These are phyloP conservation scores for Misgurnus mizolepis DNA, from an alignment of 2,113 vertebrate genomes.

Conservation along the genomic window DNA sequence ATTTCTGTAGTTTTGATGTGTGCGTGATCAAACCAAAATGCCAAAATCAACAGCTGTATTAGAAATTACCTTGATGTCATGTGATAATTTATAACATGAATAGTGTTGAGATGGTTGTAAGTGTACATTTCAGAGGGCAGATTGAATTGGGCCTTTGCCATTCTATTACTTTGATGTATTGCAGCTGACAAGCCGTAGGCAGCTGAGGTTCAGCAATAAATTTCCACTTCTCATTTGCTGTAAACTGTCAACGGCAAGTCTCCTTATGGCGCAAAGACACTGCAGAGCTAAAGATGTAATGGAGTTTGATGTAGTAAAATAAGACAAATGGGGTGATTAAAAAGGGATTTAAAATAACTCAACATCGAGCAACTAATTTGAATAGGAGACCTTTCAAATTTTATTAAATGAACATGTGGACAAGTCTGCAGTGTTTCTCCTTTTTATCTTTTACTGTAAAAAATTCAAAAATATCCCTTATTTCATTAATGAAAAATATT, in stretches of 20 bases:
- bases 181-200: slow-evolving; percentile 53
- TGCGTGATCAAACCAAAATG: neutral
- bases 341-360: neutral
- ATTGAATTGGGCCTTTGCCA: slow-evolving; percentile 58
- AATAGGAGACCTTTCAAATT: neutral
- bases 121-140: slow-evolving; percentile 33
- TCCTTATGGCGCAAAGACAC: neutral
- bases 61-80: too few relatives aligned
- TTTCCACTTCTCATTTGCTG: slow-evolving; percentile 18
- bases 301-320: neutral
- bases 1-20: too few relatives aligned
- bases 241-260: neutral
- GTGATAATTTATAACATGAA: neutral
- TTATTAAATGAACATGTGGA: neutral
- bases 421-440: too few relatives aligned
- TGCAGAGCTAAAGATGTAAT: neutral
- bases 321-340: neutral
- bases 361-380: too few relatives aligned
- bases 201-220: slow-evolving; percentile 37
- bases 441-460: too few relatives aligned
- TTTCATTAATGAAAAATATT: too few relatives aligned
- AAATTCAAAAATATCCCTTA: too few relatives aligned
- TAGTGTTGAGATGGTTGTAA: neutral
- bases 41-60: neutral
- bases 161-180: slow-evolving; percentile 66